Conservation (phyloP, 64 coral and sea anemone species). For the Porites lutea region DNA sequence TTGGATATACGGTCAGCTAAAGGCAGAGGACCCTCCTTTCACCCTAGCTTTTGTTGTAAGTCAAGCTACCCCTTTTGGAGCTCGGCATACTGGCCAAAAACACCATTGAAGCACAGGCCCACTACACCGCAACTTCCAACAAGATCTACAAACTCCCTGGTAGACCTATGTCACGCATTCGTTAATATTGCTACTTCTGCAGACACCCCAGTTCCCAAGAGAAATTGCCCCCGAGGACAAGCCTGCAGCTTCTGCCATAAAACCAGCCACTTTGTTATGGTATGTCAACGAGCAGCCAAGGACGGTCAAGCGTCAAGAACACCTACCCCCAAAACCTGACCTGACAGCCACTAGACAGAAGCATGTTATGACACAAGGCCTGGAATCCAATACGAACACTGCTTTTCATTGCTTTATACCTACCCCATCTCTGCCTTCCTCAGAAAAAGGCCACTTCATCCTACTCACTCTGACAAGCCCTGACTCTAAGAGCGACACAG, state of each 20-base stretch:
- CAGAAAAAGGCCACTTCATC: slow-evolving; percentile 2
- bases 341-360: background rate
- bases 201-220: too few relatives aligned
- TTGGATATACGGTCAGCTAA: slow-evolving; percentile 3
- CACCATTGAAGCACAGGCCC: slow-evolving; percentile 29
- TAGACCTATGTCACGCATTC: background rate
- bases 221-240: too few relatives aligned
- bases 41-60: slow-evolving; percentile 23
- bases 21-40: slow-evolving; percentile 8
- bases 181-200: background rate
- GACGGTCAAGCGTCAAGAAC: background rate
- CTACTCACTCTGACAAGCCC: background rate
- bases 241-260: slow-evolving; percentile 20
- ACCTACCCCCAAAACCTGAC: background rate
- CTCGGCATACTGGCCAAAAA: slow-evolving; percentile 28
- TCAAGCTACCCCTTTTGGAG: slow-evolving; percentile 53
- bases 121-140: slow-evolving; percentile 23
- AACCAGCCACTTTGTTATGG: slow-evolving; percentile 21
- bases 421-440: background rate
- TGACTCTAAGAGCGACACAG: background rate
- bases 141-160: background rate
- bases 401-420: background rate
- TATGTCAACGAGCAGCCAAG: background rate
- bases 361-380: background rate
- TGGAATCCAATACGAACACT: background rate